Conservation (phyloP, 2,113 vertebrate species). For the Megaceryle maxima region DNA sequence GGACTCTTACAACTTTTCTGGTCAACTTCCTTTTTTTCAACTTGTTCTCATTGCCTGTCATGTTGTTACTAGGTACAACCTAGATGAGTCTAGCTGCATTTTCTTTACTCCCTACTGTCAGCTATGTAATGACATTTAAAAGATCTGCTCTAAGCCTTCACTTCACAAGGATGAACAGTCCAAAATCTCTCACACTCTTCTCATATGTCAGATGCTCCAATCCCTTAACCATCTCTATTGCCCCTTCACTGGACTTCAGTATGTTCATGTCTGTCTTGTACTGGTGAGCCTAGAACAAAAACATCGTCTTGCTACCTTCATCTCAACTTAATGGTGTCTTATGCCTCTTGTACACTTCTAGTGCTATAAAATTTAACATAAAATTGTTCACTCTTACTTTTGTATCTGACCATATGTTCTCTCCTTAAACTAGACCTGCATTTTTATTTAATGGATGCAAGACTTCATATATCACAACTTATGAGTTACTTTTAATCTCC, state of each 20-base stretch:
- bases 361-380: neutral
- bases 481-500: slow-evolving; percentile 24
- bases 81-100: neutral
- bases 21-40: neutral
- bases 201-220: neutral
- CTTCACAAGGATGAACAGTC: neutral
- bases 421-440: neutral
- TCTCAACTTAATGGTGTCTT: neutral
- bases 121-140: neutral
- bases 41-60: neutral
- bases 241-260: neutral
- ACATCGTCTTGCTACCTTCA: neutral
- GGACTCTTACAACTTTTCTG: neutral
- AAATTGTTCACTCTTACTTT: neutral
- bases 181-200: neutral
- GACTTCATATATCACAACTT: slow-evolving; percentile 7
- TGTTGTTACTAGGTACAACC: neutral
- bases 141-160: neutral
- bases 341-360: neutral
- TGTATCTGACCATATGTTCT: neutral
- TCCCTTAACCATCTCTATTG: neutral
- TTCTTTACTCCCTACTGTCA: neutral
- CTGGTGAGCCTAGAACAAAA: neutral
- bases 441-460: slow-evolving; percentile 46
- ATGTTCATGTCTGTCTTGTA: neutral